phyloP scores from a whole-genome alignment of 2,113 vertebrate species.

The Synodontis membranacea region DNA sequence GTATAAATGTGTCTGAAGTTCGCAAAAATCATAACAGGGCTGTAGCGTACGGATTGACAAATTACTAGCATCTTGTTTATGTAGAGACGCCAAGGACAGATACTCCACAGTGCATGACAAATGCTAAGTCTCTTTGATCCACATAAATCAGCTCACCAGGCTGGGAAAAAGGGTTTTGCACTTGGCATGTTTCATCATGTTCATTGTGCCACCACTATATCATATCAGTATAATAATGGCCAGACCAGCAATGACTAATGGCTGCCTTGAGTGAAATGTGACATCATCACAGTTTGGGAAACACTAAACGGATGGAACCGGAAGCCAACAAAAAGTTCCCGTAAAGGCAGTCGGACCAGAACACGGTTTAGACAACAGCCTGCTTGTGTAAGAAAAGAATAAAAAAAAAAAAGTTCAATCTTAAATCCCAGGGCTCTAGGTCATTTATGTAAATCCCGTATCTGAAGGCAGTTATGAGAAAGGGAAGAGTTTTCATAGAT shows the following conservation, averaged over 20 bases:
- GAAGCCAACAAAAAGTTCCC: not conserved
- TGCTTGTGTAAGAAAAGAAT: not conserved
- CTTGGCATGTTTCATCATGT: slow-evolving; percentile 12
- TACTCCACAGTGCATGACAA: not conserved
- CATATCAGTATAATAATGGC: slow-evolving; percentile 13
- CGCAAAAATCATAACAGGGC: slow-evolving; percentile 2
- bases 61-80: slow-evolving; percentile 8
- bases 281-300: slow-evolving; percentile 11
- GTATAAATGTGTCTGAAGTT: not conserved
- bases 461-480: not conserved
- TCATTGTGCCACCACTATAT: not conserved
- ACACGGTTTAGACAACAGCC: not conserved
- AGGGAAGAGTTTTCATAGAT: not conserved
- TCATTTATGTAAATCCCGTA: not conserved
- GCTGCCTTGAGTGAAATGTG: not conserved
- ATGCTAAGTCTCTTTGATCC: slow-evolving; percentile 4
- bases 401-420: not conserved
- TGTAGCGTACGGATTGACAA: not conserved
- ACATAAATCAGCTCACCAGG: slow-evolving; percentile 23
- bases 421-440: not conserved
- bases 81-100: not conserved
- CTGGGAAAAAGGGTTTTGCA: slow-evolving; percentile 12
- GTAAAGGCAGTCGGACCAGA: not conserved
- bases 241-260: slow-evolving; percentile 22
- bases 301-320: slow-evolving; percentile 6